Evolutionary conservation across 2,797 vertebrate genomes (phyloP).

Genomic region (Lycodopsis pacificus): DNA sequence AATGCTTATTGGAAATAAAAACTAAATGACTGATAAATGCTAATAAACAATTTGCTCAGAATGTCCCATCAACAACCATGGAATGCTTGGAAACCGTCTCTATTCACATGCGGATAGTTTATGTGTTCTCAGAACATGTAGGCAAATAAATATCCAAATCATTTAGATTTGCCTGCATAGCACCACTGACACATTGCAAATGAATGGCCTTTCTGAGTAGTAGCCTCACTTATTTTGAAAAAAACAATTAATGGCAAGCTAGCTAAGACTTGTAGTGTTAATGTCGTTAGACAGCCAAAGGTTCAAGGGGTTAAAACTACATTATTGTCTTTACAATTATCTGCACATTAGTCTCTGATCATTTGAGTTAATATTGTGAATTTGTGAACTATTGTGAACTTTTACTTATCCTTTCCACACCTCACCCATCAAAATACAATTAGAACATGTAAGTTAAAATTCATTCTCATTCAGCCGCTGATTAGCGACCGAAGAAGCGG

Average conservation of each 20-base stretch:
- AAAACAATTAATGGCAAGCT: background rate
- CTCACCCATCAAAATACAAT: background rate
- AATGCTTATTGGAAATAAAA: background rate
- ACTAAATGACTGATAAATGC: background rate
- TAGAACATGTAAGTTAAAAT: background rate
- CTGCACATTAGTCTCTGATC: background rate
- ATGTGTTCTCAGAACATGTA: no score
- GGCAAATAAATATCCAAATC: background rate
- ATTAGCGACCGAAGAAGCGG: conserved; percentile 10
- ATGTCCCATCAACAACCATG: background rate
- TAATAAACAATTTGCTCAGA: background rate
- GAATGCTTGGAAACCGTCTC: background rate
- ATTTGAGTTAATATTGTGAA: background rate
- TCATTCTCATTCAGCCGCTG: background rate
- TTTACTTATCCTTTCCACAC: background rate
- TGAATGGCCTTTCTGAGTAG: background rate
- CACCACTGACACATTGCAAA: background rate
- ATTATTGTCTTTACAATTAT: background rate
- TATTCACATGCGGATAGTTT: background rate
- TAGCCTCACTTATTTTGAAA: background rate
- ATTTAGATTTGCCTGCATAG: background rate
- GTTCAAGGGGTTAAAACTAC: background rate
- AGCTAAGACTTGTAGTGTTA: background rate
- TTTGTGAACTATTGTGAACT: background rate
- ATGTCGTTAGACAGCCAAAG: background rate